Base-by-base conservation (phyloP, 2,888 invertebrate species). In the Eulithis prunata region DNA sequence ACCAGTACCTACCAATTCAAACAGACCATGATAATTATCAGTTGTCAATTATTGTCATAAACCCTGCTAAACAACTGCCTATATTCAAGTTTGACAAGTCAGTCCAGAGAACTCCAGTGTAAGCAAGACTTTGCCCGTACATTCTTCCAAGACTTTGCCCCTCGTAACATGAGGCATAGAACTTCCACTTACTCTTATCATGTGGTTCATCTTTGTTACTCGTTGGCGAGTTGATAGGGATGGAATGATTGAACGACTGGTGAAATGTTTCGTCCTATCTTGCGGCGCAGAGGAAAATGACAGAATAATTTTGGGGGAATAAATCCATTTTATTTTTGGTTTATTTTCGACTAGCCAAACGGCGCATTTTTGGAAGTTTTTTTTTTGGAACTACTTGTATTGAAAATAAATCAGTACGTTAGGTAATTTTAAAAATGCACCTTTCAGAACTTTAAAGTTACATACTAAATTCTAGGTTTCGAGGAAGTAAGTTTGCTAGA, bases 221-320 rank as follows among this genome's bases (percentile, higher is more conserved):
- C 60, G 56, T 67, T 63, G 59, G 41, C 43, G 11, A 57, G 51
- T 60, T 63, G 57, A 63, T 63, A 67, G 67, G 56, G 64, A 63
- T 52, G 56, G 67, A 57, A 68, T 68, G 67, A 67, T 67, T 60
- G 59, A 67, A 67, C 60, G 60, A 57, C 57, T 14, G 38, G 11
- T 14, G 10, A 14, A 56, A 51, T 55, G 49, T 21, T 53, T 45
- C 41, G 14, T 12, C 56, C 60, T 65, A 60, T 65, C 60, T 45
- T 65, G 46, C 60, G 46, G 56, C 57, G 14, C 36, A 51, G 64
- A 63, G n/a, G 45, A 58, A 32, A 64, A 60, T 56, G 56, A 12
- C 52, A 65, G 59, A 52, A 56, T 38, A 51, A 14, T 45, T 47
- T 28, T 46, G 14, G 13, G n/a, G 11, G 8, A 59, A 59, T 56